These are phyloP conservation scores for Grus americana DNA, from an alignment of 2,113 vertebrate genomes.

Conservation along the genomic window DNA sequence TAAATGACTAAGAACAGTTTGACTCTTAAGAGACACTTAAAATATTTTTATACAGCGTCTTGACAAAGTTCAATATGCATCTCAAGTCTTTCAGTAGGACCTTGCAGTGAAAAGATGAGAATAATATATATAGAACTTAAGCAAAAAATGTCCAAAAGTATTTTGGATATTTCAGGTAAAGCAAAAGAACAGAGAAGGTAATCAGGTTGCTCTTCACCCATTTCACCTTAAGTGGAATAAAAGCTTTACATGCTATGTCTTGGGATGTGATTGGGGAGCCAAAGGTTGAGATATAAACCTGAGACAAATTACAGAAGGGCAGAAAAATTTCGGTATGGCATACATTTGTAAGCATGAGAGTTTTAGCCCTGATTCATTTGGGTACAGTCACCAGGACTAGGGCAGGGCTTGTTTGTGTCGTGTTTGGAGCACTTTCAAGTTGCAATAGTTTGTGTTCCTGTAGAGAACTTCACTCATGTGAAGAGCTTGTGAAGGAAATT, in stretches of 20 bases:
- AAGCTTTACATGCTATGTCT: not conserved
- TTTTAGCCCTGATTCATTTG: not conserved
- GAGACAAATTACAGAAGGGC: not conserved
- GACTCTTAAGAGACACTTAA: not conserved
- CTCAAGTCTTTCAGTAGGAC: not conserved
- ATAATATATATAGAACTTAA: not conserved
- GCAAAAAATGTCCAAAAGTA: not conserved
- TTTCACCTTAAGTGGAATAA: not conserved
- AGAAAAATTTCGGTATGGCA: not conserved
- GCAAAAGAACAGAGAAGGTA: not conserved
- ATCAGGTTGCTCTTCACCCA: not conserved
- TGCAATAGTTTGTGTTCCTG: not conserved
- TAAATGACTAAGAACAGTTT: not conserved
- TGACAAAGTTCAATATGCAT: not conserved
- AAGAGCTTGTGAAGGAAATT: not conserved
- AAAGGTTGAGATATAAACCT: not conserved
- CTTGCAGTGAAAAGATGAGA: not conserved
- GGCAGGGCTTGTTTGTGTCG: not conserved
- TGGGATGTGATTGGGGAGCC: not conserved
- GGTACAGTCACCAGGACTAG: not conserved
- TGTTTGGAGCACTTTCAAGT: not conserved
- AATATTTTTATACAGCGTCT: not conserved
- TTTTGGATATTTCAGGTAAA: not conserved
- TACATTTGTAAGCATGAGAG: fast-evolving
- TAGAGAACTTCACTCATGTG: no score